These are phyloP conservation scores for Perdita meconis DNA, from an alignment of 2,888 invertebrate species.

Conservation along the genomic window DNA sequence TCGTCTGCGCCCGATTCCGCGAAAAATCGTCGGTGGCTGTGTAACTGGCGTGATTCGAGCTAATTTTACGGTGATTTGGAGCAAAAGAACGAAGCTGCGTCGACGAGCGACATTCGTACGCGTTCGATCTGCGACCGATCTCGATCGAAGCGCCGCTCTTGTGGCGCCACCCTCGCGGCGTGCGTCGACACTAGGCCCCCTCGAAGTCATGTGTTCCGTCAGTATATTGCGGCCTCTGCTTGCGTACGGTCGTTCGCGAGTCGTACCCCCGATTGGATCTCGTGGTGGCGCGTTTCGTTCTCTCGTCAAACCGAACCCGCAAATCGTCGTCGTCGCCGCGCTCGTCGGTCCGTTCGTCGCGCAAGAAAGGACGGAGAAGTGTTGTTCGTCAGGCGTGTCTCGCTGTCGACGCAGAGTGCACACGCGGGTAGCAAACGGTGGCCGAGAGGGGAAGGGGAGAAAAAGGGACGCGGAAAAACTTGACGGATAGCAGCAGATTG, in stretches of 20 bases:
- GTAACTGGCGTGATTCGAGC: too few species aligned
- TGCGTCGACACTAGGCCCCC: constrained; percentile 61
- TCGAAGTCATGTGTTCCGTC: constrained; percentile 77
- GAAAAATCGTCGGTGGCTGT: too few species aligned
- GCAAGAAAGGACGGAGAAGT: background rate
- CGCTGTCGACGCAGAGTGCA: constrained; percentile 18
- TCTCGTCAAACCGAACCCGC: constrained; percentile 24
- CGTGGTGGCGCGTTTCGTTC: constrained; percentile 45
- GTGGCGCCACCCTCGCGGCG: constrained; percentile 71
- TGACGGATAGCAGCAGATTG: constrained; percentile 9
- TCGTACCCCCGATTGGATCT: constrained; percentile 20
- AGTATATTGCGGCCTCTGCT: constrained; percentile 77
- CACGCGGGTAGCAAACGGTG: background rate
- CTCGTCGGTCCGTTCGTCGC: constrained; percentile 5
- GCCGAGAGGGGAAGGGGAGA: constrained; percentile 6
- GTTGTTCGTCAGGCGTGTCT: constrained; percentile 6
- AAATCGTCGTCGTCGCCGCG: constrained; percentile 1
- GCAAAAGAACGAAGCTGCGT: constrained; percentile 4
- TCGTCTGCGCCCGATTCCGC: too few species aligned
- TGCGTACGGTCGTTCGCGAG: constrained; percentile 62
- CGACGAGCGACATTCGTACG: background rate
- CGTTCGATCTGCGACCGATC: constrained; percentile 33
- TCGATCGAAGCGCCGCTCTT: constrained; percentile 51
- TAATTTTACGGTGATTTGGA: background rate
- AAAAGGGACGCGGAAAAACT: constrained; percentile 33